Percentiles rank a stretch among this genome's conserved stretches.
Conservation (phyloP, 2,888 invertebrate species). For the Drosophila paranaensis region DNA sequence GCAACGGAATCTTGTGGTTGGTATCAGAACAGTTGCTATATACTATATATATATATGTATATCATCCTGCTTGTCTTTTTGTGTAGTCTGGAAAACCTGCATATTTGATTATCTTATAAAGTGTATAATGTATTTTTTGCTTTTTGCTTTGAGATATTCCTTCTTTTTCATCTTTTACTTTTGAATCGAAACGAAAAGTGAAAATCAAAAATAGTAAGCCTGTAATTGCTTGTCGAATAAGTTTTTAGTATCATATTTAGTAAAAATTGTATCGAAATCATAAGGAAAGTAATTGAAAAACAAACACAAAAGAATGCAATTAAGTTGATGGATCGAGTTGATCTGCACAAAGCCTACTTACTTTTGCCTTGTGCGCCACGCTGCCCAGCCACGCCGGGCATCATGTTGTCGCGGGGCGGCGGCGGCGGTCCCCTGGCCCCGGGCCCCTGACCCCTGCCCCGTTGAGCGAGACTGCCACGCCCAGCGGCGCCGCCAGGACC, state of each 20-base stretch:
- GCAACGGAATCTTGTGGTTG: conserved; percentile 26
- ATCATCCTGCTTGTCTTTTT: conserved; percentile 69
- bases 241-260: conserved; percentile 54
- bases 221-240: conserved; percentile 58
- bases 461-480: conserved; percentile 82
- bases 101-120: conserved; percentile 57
- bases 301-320: conserved; percentile 56
- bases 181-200: conserved; percentile 43
- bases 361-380: conserved; percentile 84
- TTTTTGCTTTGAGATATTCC: conserved; percentile 53
- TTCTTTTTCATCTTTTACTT: conserved; percentile 16
- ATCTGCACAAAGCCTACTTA: conserved; percentile 79
- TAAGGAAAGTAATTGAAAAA: conserved; percentile 42
- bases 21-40: conserved; percentile 38
- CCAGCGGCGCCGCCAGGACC: conserved; percentile 81
- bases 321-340: conserved; percentile 31
- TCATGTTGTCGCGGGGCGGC: conserved; percentile 90
- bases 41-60: conserved; percentile 11
- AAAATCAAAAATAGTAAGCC: conserved; percentile 52
- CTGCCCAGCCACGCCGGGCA: conserved; percentile 83
- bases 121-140: conserved; percentile 52
- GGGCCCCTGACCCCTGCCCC: conserved; percentile 86
- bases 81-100: conserved; percentile 75
- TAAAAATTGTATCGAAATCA: conserved; percentile 56
- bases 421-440: conserved; percentile 96